Conservation (phyloP, 2,797 vertebrate species). For the Centropyge bicolor region DNA sequence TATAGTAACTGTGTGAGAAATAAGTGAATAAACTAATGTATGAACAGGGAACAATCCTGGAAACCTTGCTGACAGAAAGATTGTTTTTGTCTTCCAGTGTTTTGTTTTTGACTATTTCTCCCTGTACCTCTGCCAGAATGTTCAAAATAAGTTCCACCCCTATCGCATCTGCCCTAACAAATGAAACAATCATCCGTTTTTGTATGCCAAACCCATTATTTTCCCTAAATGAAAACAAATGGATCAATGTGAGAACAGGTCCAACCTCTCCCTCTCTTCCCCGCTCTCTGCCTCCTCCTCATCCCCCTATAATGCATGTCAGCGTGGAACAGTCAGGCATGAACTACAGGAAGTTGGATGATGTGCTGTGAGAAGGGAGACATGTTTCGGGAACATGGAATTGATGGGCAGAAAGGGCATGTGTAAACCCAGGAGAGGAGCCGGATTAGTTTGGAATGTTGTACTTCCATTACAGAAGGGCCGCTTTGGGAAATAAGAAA, state of each 20-base stretch:
- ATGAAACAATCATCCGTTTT: conserved; percentile 36
- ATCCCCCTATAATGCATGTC: conserved; percentile 31
- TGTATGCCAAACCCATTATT: conserved; percentile 33
- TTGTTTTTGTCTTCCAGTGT: conserved; percentile 8
- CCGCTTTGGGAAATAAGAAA: conserved; percentile 72
- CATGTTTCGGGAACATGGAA: conserved; percentile 47
- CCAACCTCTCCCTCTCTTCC: neutral
- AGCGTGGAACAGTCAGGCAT: conserved; percentile 39
- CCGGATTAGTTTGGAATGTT: conserved; percentile 70
- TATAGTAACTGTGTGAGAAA: neutral
- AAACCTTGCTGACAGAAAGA: conserved; percentile 21
- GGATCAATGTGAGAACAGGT: conserved; percentile 33
- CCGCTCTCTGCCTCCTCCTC: neutral
- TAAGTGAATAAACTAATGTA: neutral
- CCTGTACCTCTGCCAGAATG: conserved; percentile 32
- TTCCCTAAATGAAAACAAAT: conserved; percentile 45
- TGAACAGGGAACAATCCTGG: conserved; percentile 14
- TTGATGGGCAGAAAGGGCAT: conserved; percentile 40
- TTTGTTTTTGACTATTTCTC: conserved; percentile 25
- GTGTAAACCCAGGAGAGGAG: conserved; percentile 61
- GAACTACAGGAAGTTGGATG: conserved; percentile 42
- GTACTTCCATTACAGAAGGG: conserved; percentile 71
- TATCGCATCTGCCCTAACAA: conserved; percentile 18
- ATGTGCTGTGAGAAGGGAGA: conserved; percentile 34
- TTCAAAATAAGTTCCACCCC: conserved; percentile 33